Evolutionary conservation across 1,140 invertebrate genomes (phyloP), one percentile per base, ranked within the genome.

Genomic region (Frieseomelitta varia): DNA sequence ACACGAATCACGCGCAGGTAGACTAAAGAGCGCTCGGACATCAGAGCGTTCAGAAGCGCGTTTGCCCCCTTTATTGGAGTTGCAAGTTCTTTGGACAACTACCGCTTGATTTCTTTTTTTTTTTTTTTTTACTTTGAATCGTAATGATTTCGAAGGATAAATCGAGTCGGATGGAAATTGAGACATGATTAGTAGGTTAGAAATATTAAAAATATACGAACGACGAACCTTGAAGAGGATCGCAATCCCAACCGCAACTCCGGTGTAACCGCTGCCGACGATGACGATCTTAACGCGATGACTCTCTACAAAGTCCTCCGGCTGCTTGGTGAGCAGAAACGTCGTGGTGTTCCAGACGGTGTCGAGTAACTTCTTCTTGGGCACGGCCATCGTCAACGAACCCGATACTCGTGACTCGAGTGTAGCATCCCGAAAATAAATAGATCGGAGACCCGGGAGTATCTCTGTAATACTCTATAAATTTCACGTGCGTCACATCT

Each of bases 261-360:
- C 93, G 65, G 90, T 91, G 73, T 91, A 87, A 55, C 90, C 90
- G 69, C 91, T 92, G 30, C 93, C 93, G 12, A 90, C 90, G 85
- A 94, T 93, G 53, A 90, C 92, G 84, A 94, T 85, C 87, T 94
- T 94, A 56, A 93, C 88, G 63, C 90, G 85, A 83, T 93, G 90
- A 69, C 84, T 83, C 81, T 92, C 89, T 63, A 81, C 63, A 85
- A 91, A 82, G 89, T 89, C 87, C 71, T 93, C 91, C 68, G 90
- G 79, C 79, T 92, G 90, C 86, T 93, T 92, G 56, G 89, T 91
- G 76, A 94, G 88, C 75, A 94, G 87, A 88, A 93, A 92, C 77
- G 90, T 90, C 39, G 91, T 91, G 75, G 91, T 93, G 55, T 88
- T 92, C 75, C 85, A 88, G 34, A 68, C 71, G 63, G 73, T 73